Base-by-base conservation (phyloP, 2,797 vertebrate genomes). In the Emydoidea blandingii region DNA sequence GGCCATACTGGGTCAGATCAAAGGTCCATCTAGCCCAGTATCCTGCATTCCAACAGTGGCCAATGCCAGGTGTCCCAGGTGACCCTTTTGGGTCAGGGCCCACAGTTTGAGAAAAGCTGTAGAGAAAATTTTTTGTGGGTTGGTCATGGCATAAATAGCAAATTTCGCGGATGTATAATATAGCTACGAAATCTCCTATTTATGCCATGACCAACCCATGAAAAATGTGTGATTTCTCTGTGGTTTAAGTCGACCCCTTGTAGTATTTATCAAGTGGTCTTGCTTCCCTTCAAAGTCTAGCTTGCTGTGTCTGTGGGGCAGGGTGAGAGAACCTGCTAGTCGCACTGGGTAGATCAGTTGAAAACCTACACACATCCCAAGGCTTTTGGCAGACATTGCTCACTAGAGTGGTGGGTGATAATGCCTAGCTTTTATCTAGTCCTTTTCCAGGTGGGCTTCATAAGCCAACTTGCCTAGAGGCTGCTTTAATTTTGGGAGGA, bases 301-400 rank as follows among this genome's bases (percentile, higher is more conserved):
- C 9, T 68, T 21, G 65, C 19, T 68, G n/a, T 18, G 1, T 10
- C 23, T 84, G 23, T 25, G 8, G 41, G 15, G 5, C 50, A 78
- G 62, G 5, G 54, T 81, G 80, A 25, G 41, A 65, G 80, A 27
- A 50, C 8, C 2, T 23, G 27, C 19, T n/a, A 12, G 34, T 49
- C 0, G 5, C 3, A 2, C 12, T 27, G 57, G 5, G 11, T 44
- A 47, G 10, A 72, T 37, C 18, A 11, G 8, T 72, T 72, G 19
- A 37, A 72, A 72, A 72, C 65, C 19, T 37, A 72, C 65, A 23
- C 3, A 3, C 15, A 2, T 53, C 31, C 37, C 53, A 2, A 15
- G 5, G 81, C 81, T 44, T 82, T 72, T 78, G 49, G 8, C 54
- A 57, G 59, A 1, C 31, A 31, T 74, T 19, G 80, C 82, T 79